Conservation (phyloP, 1,140 invertebrate genomes). For the Drosophila paulistorum region DNA sequence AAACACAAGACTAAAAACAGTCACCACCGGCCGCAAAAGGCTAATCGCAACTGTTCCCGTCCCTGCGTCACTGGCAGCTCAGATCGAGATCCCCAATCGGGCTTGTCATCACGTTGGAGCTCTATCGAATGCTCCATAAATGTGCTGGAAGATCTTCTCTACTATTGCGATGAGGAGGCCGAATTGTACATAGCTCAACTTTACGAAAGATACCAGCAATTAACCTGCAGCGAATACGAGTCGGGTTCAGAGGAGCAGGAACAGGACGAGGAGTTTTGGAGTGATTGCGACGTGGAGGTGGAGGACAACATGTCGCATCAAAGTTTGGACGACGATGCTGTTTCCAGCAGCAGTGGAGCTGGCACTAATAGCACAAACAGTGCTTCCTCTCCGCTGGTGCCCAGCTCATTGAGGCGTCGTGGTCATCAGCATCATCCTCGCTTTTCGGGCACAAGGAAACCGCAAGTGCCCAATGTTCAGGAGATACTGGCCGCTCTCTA, state of each 20-base stretch:
- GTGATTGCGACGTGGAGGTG: conserved; percentile 55
- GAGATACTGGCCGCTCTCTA: conserved; percentile 81
- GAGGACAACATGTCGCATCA: conserved; percentile 57
- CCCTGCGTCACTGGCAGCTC: conserved; percentile 15
- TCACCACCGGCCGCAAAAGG: conserved; percentile 27
- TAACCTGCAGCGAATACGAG: conserved; percentile 33
- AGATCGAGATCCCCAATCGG: conserved; percentile 52
- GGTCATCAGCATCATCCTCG: conserved; percentile 91
- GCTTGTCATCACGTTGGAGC: conserved; percentile 71
- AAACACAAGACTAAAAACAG: conserved; percentile 37
- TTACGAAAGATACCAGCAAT: conserved; percentile 56
- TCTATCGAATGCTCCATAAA: conserved; percentile 77
- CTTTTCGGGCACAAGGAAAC: conserved; percentile 83
- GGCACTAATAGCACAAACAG: conserved; percentile 85
- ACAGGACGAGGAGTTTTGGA: conserved; percentile 50
- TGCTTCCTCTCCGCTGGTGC: conserved; percentile 42
- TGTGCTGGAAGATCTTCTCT: conserved; percentile 69
- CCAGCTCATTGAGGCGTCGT: conserved; percentile 86
- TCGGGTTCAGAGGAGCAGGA: conserved; percentile 5
- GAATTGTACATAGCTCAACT: conserved; percentile 62
- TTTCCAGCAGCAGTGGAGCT: conserved; percentile 83
- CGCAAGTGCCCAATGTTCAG: conserved; percentile 78
- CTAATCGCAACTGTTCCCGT: conserved; percentile 35
- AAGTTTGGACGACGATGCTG: conserved; percentile 49
- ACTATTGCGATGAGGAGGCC: conserved; percentile 76